Evolutionary conservation across 92 coral and sea anemone species (phyloP).

Genomic region (Parazoanthus swiftii): DNA sequence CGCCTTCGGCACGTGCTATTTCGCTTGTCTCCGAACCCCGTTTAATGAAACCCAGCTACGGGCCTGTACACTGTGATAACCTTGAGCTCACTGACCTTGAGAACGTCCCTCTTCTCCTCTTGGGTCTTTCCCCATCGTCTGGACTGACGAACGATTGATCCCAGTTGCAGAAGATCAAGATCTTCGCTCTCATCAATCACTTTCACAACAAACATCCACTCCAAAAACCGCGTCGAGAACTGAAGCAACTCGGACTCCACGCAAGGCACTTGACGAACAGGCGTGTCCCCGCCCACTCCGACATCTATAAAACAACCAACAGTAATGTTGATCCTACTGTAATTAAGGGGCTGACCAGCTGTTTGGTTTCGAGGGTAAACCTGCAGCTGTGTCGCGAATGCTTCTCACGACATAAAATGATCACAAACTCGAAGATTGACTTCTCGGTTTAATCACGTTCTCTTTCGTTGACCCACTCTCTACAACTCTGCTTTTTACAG

Average conservation of each 20-base stretch:
- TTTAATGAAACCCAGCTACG: no score
- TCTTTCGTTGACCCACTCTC: no score
- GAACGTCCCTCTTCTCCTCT: conserved; percentile 21
- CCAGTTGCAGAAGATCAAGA: not conserved
- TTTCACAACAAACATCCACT: conserved; percentile 24
- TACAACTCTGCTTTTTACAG: no score
- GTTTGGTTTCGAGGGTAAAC: not conserved
- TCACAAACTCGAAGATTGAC: no score
- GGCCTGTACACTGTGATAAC: no score
- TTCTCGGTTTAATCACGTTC: no score
- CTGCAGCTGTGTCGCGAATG: no score
- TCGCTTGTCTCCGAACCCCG: no score
- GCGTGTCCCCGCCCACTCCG: conserved; percentile 23
- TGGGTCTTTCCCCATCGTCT: conserved; percentile 5
- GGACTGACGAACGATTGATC: not conserved
- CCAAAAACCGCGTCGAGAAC: conserved; percentile 20
- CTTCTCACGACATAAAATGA: no score
- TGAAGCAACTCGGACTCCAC: conserved; percentile 29
- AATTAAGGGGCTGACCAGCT: not conserved
- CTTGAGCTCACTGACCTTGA: conserved; percentile 7
- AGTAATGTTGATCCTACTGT: not conserved
- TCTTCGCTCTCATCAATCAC: conserved; percentile 29
- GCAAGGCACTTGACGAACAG: conserved; percentile 15
- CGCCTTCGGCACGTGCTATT: no score
- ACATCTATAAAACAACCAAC: not conserved